phyloP scores from a whole-genome alignment of 1,140 invertebrate genomes.

The Macrobrachium rosenbergii region DNA sequence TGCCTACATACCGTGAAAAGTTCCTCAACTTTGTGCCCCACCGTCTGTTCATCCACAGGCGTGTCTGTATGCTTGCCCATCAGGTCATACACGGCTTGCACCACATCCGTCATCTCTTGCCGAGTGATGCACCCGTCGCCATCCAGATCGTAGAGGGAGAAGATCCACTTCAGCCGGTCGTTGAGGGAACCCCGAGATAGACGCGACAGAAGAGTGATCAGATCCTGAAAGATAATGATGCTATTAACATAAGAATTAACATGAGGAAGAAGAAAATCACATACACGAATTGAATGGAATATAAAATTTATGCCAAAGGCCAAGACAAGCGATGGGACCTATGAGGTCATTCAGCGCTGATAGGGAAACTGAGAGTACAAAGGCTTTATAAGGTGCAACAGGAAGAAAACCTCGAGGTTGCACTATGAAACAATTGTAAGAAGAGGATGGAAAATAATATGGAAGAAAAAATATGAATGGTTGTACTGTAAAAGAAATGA shows the following conservation, averaged over 20 bases:
- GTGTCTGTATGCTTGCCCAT: conserved; percentile 73
- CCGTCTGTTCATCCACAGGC: conserved; percentile 70
- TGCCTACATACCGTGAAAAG: conserved; percentile 71
- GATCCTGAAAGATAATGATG: conserved; percentile 68
- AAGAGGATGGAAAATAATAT: too few species aligned
- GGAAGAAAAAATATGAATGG: too few species aligned
- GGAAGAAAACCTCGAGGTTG: too few species aligned
- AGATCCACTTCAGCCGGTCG: conserved; percentile 75
- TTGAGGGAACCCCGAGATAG: conserved; percentile 72
- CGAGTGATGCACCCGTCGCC: conserved; percentile 74
- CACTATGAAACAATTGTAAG: too few species aligned
- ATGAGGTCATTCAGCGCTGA: too few species aligned
- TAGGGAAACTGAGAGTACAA: too few species aligned
- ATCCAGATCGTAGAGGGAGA: conserved; percentile 75
- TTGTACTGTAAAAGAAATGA: too few species aligned
- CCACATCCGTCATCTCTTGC: conserved; percentile 73
- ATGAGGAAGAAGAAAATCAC: not conserved
- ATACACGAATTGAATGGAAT: too few species aligned
- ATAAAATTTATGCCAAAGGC: too few species aligned
- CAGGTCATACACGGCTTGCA: conserved; percentile 74
- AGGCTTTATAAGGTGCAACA: too few species aligned
- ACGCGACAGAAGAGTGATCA: conserved; percentile 73
- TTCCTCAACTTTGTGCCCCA: conserved; percentile 72
- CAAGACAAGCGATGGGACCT: too few species aligned
- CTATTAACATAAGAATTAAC: not conserved